Conservation (phyloP, 2,888 invertebrate species). For the Orgyia antiqua region DNA sequence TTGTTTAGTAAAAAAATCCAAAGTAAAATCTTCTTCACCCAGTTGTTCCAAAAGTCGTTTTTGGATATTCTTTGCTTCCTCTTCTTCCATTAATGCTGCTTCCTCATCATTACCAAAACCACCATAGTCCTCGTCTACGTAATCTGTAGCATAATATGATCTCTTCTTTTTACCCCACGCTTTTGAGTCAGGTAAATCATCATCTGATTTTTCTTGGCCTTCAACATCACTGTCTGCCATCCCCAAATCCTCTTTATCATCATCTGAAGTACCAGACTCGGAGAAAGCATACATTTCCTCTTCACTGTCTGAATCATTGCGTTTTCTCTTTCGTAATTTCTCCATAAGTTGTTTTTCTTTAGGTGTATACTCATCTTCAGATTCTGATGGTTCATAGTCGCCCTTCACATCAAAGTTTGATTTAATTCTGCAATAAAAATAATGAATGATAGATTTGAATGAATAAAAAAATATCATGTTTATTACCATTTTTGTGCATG, state of each 20-base stretch:
- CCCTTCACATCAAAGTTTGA: conserved; percentile 63
- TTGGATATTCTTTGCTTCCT: conserved; percentile 90
- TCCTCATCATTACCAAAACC: conserved; percentile 82
- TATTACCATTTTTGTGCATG: no score
- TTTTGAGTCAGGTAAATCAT: conserved; percentile 86
- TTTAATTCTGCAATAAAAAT: conserved; percentile 43
- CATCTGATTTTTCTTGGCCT: conserved; percentile 82
- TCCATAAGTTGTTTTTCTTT: conserved; percentile 80
- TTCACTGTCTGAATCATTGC: conserved; percentile 76
- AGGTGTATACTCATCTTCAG: conserved; percentile 84
- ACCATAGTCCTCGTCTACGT: conserved; percentile 91
- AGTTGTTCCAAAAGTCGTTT: conserved; percentile 86
- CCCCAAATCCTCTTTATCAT: conserved; percentile 54
- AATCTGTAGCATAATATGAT: conserved; percentile 91
- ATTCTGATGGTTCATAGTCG: conserved; percentile 82
- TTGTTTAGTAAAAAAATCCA: conserved; percentile 76
- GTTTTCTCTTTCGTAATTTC: conserved; percentile 76
- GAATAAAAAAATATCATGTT: no score
- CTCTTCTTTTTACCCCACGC: conserved; percentile 93
- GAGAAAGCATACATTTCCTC: conserved; percentile 82
- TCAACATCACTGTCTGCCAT: conserved; percentile 87
- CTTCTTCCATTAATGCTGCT: conserved; percentile 87
- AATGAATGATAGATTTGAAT: no score
- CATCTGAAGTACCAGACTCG: conserved; percentile 63
- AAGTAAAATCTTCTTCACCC: conserved; percentile 86